phyloP scores from a whole-genome alignment of 2,888 invertebrate species.

The Agrochola lychnidis region DNA sequence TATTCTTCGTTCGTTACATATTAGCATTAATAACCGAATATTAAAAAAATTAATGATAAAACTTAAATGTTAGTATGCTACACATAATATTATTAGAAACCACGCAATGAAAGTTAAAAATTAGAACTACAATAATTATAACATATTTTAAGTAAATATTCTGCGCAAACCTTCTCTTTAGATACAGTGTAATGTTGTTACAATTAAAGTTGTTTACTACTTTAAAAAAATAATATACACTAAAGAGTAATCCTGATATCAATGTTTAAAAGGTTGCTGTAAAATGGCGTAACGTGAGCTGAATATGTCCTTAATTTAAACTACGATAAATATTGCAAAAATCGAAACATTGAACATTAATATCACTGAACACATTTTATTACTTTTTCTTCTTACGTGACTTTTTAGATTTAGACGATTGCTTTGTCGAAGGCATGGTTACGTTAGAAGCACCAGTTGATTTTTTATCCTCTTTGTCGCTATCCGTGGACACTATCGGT shows the following conservation, averaged over 20 bases:
- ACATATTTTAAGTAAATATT: constrained; percentile 20
- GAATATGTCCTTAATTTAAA: constrained; percentile 68
- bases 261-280: constrained; percentile 8
- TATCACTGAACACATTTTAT: constrained; percentile 80
- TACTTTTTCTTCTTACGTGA: constrained; percentile 92
- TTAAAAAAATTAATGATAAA: constrained; percentile 8
- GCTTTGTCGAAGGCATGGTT: constrained; percentile 82
- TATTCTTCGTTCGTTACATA: background rate
- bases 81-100: constrained; percentile 26
- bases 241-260: constrained; percentile 13
- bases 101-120: constrained; percentile 16
- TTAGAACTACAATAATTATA: constrained; percentile 28
- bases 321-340: constrained; percentile 76
- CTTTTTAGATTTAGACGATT: constrained; percentile 89
- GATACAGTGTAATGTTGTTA: background rate
- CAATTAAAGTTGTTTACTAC: constrained; percentile 7
- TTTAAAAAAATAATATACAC: constrained; percentile 22
- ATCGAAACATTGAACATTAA: constrained; percentile 74
- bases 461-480: constrained; percentile 89
- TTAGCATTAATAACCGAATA: constrained; percentile 9
- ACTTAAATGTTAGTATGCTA: constrained; percentile 41
- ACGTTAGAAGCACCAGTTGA: constrained; percentile 80
- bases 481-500: constrained; percentile 89
- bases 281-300: constrained; percentile 56
- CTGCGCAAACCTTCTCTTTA: constrained; percentile 14